Percentiles rank a stretch among this genome's conserved stretches.
Conservation (phyloP, 2,888 invertebrate genomes). For the Lepidochrysops patricia region DNA sequence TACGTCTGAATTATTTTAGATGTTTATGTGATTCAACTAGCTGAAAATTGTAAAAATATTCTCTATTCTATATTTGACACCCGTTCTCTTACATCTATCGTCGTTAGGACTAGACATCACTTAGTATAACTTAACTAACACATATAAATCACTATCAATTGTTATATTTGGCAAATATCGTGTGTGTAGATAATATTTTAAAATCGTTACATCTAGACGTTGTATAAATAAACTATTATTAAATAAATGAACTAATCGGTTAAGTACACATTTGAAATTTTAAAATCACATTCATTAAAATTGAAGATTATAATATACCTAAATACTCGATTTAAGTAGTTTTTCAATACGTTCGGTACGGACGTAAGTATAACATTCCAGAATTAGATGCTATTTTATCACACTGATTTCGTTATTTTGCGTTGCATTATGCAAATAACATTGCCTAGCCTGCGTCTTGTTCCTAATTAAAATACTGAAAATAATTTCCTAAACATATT, state of each 20-base stretch:
- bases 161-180: neutral
- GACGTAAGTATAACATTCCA: neutral
- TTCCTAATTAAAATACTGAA: neutral
- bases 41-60: conserved; percentile 17
- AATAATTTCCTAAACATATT: neutral
- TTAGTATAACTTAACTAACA: conserved; percentile 6
- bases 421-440: neutral
- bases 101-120: conserved; percentile 1
- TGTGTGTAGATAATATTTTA: neutral
- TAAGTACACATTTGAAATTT: neutral
- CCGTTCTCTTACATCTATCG: conserved; percentile 10
- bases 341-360: neutral
- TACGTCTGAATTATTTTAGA: neutral
- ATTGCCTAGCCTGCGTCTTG: neutral
- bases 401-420: neutral
- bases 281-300: neutral
- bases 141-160: conserved; percentile 6
- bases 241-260: neutral
- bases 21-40: conserved; percentile 11
- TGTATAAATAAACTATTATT: neutral
- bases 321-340: neutral
- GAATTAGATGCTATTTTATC: neutral
- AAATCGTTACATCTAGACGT: neutral
- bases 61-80: conserved; percentile 17
- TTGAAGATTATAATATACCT: neutral